These are phyloP conservation scores for Diceros bicornis DNA, from an alignment of 2,797 vertebrate species.

Conservation along the genomic window DNA sequence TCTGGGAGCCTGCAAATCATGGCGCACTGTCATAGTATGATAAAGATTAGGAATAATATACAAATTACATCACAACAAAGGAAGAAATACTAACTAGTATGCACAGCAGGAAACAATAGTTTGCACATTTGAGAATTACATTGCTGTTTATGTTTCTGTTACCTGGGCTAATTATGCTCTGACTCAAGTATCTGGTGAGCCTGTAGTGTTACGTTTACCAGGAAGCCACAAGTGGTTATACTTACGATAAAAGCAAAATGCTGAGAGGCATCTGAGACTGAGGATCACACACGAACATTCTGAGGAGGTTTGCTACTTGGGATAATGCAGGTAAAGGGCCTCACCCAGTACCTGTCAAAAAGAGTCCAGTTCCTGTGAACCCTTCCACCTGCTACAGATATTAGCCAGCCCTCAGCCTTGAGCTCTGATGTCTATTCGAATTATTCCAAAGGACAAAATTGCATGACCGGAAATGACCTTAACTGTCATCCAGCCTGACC, in stretches of 20 bases:
- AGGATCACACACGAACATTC: not conserved
- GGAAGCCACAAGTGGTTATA: not conserved
- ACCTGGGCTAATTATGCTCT: constrained; percentile 34
- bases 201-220: not conserved
- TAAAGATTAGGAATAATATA: constrained; percentile 19
- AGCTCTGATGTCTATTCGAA: constrained; percentile 50
- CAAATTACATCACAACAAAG: not conserved
- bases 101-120: constrained; percentile 3
- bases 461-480: constrained; percentile 56
- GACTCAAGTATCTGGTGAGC: constrained; percentile 31
- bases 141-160: constrained; percentile 40
- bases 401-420: not conserved
- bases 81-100: constrained; percentile 4
- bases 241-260: not conserved
- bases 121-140: not conserved
- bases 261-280: not conserved
- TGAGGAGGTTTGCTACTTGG: not conserved
- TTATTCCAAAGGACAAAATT: constrained; percentile 54
- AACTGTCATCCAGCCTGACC: constrained; percentile 38
- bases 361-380: not conserved
- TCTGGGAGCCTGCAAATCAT: not conserved
- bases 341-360: not conserved
- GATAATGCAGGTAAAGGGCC: not conserved
- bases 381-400: not conserved
- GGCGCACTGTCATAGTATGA: not conserved